Evolutionary conservation across 2,797 vertebrate species (phyloP), one percentile per base, ranked within the genome.

Genomic region (Tragopan temminckii): DNA sequence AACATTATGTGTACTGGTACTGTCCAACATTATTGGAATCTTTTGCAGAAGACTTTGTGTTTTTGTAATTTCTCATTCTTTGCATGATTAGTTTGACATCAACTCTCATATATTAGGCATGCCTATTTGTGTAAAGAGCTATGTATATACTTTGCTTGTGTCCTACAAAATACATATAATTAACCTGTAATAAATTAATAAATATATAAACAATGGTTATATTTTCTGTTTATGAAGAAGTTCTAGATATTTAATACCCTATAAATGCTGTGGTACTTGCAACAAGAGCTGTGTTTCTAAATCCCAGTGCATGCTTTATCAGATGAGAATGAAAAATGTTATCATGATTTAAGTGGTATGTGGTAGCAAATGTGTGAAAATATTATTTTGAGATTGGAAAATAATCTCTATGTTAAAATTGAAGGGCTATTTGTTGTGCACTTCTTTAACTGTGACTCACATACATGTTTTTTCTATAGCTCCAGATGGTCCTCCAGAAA

Each of bases 401-500:
- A 59, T 46, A 35, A 61, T 58, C 5, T 70, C 33, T 85, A 27
- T 21, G 16, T 43, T 91, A 42, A 69, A 82, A 81, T 85, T 55
- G 3, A 31, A 63, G 13, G 6, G 6, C 63, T 92, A 29, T 67
- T 90, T 93, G 52, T 93, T 80, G 35, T 71, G 62, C 45, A 68
- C 1, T 68, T 88, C 35, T 66, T 38, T 72, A 36, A n/a, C 62
- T 21, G 8, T 80, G 57, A 76, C 48, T 90, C 61, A 83, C 20
- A 19, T 63, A 14, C 11, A 3, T 50, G 14, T 77, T 74, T 94
- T 86, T 89, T 79, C 88, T 88, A 5, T 95, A 99, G 99, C 98
- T 95, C 99, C 99, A 64, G 99, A 99, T 69, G 97, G 97, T 61
- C 99, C 99, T 91, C 99, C 99, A 72, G 98, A 97, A 96, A 94